Evolutionary conservation across 1,140 invertebrate species (phyloP).

Genomic region (Ostrea denselamellosa): DNA sequence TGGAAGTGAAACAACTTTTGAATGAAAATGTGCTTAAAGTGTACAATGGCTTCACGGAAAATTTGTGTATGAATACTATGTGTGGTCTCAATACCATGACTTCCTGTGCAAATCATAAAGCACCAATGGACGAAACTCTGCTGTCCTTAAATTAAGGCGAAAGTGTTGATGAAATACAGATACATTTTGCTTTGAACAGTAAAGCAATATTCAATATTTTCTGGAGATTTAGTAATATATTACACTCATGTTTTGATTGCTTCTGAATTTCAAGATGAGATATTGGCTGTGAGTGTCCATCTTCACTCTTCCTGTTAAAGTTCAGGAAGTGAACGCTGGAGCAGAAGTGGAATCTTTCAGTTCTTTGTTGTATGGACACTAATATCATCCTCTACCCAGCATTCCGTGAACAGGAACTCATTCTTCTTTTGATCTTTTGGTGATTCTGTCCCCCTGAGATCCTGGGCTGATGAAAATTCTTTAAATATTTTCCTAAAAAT

Average conservation of each 20-base stretch:
- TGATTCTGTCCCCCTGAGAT: neutral
- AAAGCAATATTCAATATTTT: too few relatives aligned
- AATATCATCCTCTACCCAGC: slow-evolving; percentile 32
- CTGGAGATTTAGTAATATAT: too few relatives aligned
- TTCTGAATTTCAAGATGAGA: neutral
- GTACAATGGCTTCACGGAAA: too few relatives aligned
- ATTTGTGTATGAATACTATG: too few relatives aligned
- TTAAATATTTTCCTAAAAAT: slow-evolving; percentile 23
- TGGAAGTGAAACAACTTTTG: too few relatives aligned
- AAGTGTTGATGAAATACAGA: too few relatives aligned
- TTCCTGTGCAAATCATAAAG: too few relatives aligned
- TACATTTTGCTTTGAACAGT: too few relatives aligned
- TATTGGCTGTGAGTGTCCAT: neutral
- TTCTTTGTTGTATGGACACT: neutral
- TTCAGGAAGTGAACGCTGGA: neutral
- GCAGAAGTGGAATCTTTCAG: neutral
- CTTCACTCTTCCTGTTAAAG: neutral
- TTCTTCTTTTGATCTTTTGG: neutral
- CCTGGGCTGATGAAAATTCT: slow-evolving; percentile 26
- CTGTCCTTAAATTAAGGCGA: too few relatives aligned
- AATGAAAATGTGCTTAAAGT: too few relatives aligned
- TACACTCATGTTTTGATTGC: neutral
- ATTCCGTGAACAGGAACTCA: neutral
- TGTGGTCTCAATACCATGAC: too few relatives aligned
- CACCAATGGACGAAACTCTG: too few relatives aligned